These are phyloP conservation scores for Myathropa florea DNA, from an alignment of 2,888 invertebrate genomes.

Conservation along the genomic window DNA sequence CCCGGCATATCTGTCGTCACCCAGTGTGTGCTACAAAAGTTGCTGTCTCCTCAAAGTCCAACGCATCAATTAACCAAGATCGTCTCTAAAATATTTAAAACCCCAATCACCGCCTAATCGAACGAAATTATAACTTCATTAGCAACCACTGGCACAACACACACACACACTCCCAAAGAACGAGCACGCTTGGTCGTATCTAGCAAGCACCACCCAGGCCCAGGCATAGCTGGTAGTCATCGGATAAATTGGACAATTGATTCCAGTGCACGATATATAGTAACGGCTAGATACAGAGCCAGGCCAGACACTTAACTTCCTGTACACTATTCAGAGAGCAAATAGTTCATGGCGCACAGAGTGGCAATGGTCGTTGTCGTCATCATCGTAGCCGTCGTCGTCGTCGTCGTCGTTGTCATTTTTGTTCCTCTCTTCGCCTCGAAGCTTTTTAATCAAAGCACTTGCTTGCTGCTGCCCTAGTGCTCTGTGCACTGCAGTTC, in stretches of 20 bases:
- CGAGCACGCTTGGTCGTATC: background rate
- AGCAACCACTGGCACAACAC: background rate
- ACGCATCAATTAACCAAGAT: background rate
- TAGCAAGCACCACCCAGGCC: background rate
- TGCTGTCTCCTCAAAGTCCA: too few species aligned
- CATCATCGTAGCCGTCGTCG: background rate
- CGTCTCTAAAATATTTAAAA: conserved; percentile 14
- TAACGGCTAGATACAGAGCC: background rate
- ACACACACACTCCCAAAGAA: background rate
- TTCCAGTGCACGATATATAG: conserved; percentile 24
- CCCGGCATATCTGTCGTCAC: too few species aligned
- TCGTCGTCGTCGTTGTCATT: background rate
- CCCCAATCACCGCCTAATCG: conserved; percentile 23
- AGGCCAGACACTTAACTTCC: conserved; percentile 44
- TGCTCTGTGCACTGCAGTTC: conserved; percentile 5
- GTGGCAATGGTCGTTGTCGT: background rate
- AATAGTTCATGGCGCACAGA: conserved; percentile 28
- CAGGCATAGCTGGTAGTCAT: background rate
- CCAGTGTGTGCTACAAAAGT: too few species aligned
- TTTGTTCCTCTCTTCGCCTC: background rate
- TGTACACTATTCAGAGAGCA: conserved; percentile 7
- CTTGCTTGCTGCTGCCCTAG: conserved; percentile 38
- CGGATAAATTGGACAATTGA: conserved; percentile 47
- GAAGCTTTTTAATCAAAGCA: conserved; percentile 53
- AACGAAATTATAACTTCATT: conserved; percentile 29